Percentiles rank a stretch among this genome's conserved stretches.
Evolutionary conservation across 64 coral and sea anemone species (phyloP).

Genomic region (Astreopora myriophthalma): DNA sequence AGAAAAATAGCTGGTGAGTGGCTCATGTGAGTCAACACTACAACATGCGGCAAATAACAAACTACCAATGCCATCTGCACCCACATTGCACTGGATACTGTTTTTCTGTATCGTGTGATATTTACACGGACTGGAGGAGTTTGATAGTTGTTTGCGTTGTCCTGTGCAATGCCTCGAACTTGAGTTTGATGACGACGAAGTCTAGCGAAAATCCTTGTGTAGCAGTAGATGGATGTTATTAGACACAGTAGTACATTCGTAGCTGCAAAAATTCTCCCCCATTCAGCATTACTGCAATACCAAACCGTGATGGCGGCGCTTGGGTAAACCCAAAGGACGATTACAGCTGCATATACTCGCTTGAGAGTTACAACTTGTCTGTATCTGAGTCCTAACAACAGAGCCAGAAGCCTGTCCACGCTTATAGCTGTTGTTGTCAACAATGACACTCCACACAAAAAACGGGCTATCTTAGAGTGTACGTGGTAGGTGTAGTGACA

Average conservation of each 20-base stretch:
- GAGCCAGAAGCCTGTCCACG: background rate
- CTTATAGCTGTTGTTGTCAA: background rate
- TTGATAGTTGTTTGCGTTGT: no score
- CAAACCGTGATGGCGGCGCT: background rate
- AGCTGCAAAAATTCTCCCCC: no score
- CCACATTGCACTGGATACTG: no score
- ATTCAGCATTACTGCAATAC: background rate
- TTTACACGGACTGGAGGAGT: no score
- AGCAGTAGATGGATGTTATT: background rate
- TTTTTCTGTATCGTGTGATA: no score
- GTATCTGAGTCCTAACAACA: background rate
- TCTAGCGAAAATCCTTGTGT: background rate
- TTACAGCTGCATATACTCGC: background rate
- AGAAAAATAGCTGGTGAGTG: no score
- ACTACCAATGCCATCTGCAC: no score
- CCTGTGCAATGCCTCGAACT: no score
- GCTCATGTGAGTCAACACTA: no score
- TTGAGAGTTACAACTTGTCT: background rate
- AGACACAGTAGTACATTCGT: background rate
- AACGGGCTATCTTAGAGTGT: no score
- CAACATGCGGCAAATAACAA: no score
- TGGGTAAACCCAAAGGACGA: background rate
- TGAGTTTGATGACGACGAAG: background rate
- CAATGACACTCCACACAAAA: background rate
- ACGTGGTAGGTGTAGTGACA: background rate